Base-by-base conservation (phyloP, 2,113 vertebrate genomes). In the Chamaea fasciata region DNA sequence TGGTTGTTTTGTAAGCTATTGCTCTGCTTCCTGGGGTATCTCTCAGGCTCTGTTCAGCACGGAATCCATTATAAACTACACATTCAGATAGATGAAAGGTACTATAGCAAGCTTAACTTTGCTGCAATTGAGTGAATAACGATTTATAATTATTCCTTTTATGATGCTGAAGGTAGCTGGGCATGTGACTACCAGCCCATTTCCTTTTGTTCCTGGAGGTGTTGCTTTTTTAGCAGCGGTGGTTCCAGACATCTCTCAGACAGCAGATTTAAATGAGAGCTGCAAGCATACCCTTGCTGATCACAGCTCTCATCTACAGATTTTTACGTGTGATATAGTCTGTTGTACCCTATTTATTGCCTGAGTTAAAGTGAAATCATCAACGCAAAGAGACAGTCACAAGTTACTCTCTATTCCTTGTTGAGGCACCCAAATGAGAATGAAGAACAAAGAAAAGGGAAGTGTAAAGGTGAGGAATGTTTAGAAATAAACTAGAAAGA, bases 1-100 rank as follows among this genome's bases (percentile, higher is more conserved):
- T 77, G 70, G 74, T 37, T 95, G 89, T 94, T 94, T 95, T 94
- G 77, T 94, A 93, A 94, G 92, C 91, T 93, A 91, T 87, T 94
- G 69, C 92, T 95, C 90, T 89, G 88, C 90, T 92, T 96, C 90
- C 85, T 79, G 33, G 90, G 93, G 89, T 87, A 95, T 90, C 79
- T 94, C 83, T 88, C 49, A 91, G 75, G 82, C 83, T 94, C 42
- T 0, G 3, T 85, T 95, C 92, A 83, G 79, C 62, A 86, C 6
- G 0, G 77, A 87, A 91, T 84, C 81, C 87, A 91, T 94, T 94
- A 92, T 63, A 71, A 46, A 68, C 55, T 81, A 62, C 76, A 69
- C 44, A 70, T 57, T 87, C 75, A 60, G 74, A 73, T 10, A 95
- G 92, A 96, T 80, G 95, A 90, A 92, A 95, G 68, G 84, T 89